Evolutionary conservation across 2,888 invertebrate species (phyloP).

Genomic region (Tridacna crocea): DNA sequence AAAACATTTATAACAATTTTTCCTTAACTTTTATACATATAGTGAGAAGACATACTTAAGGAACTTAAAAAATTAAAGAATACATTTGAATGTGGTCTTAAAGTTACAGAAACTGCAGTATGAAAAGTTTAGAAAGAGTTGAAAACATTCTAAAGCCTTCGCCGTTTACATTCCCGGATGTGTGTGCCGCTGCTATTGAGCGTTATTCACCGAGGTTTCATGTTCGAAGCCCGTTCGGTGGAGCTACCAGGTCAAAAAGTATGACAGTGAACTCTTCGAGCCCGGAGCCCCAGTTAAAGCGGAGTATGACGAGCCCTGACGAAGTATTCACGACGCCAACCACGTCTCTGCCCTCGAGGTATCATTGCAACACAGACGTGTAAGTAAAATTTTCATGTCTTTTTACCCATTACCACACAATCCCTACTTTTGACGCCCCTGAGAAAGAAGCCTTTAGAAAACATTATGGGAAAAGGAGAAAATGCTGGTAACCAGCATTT

Average conservation of each 20-base stretch:
- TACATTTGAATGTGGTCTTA: no score
- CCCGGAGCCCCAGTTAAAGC: background rate
- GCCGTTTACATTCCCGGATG: conserved; percentile 8
- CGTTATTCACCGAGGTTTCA: conserved; percentile 18
- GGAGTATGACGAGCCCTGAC: conserved; percentile 20
- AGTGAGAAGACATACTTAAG: no score
- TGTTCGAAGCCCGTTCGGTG: conserved; percentile 3
- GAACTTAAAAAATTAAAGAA: no score
- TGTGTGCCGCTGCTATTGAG: conserved; percentile 11
- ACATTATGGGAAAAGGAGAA: background rate
- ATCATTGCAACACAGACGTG: background rate
- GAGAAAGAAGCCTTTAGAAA: no score
- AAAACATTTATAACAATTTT: no score
- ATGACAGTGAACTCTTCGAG: background rate
- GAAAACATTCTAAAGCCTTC: background rate
- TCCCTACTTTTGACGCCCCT: no score
- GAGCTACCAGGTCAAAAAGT: background rate
- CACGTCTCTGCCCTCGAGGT: background rate
- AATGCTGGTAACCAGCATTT: background rate
- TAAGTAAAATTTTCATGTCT: conserved; percentile 2
- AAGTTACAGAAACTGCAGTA: background rate
- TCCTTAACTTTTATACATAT: no score
- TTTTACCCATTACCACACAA: background rate
- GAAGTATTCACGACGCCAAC: conserved; percentile 16
- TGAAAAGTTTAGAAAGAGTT: conserved; percentile 13